Conservation (phyloP, 2,888 invertebrate genomes). For the Nasonovia ribisnigri region DNA sequence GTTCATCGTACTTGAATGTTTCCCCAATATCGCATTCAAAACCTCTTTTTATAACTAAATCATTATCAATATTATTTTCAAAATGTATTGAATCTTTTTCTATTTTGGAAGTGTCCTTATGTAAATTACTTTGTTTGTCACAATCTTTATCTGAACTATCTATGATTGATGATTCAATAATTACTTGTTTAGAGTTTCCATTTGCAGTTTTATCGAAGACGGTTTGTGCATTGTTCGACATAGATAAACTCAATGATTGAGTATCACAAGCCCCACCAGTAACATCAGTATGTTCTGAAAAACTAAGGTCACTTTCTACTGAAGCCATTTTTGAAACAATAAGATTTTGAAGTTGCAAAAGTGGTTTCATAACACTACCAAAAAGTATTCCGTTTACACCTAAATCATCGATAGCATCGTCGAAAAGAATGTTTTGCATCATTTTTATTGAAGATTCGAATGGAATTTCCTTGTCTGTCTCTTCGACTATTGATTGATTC, state of each 20-base stretch:
- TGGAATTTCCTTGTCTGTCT: constrained; percentile 65
- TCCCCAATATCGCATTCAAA: constrained; percentile 6
- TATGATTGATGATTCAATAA: background rate
- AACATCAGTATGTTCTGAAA: constrained; percentile 52
- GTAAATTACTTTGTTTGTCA: background rate
- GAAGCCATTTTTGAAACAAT: constrained; percentile 61
- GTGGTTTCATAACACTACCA: constrained; percentile 54
- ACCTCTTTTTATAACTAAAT: background rate
- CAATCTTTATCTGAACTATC: background rate
- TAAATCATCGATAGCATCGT: constrained; percentile 50
- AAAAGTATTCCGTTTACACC: constrained; percentile 59
- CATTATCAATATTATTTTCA: background rate
- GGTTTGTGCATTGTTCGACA: constrained; percentile 41
- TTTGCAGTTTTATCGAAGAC: background rate
- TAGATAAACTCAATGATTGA: constrained; percentile 44
- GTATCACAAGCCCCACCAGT: constrained; percentile 21
- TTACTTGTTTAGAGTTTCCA: background rate
- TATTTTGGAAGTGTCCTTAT: background rate
- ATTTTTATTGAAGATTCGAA: constrained; percentile 66
- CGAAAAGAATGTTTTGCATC: constrained; percentile 60
- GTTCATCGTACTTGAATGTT: constrained; percentile 49
- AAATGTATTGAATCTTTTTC: background rate
- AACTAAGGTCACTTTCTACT: constrained; percentile 58
- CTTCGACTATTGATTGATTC: constrained; percentile 66
- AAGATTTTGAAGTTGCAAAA: constrained; percentile 53